Percentiles rank a stretch among this genome's conserved stretches.
These are phyloP conservation scores for Geotrypetes seraphini DNA, from an alignment of 2,797 vertebrate species.

Conservation along the genomic window DNA sequence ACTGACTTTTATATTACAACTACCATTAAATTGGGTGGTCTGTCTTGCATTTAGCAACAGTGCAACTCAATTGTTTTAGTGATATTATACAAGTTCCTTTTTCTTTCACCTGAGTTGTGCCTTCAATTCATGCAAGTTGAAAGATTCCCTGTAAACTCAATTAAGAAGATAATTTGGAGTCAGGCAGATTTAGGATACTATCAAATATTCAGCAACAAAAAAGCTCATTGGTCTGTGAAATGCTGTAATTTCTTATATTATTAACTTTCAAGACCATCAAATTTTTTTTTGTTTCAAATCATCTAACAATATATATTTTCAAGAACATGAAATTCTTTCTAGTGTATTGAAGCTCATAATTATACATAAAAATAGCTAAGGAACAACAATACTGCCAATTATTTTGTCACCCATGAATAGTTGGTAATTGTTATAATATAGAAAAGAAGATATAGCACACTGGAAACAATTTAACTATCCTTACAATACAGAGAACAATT, in stretches of 20 bases:
- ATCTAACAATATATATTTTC: constrained; percentile 25
- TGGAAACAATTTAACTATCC: too few species aligned
- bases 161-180: constrained; percentile 9
- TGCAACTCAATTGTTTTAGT: too few species aligned
- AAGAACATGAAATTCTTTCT: constrained; percentile 39
- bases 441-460: too few species aligned
- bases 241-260: neutral
- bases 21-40: too few species aligned
- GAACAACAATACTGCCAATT: constrained; percentile 30
- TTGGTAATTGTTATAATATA: constrained; percentile 36
- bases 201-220: constrained; percentile 1
- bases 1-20: too few species aligned
- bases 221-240: constrained; percentile 5
- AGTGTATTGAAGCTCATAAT: constrained; percentile 32
- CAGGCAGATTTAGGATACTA: constrained; percentile 7
- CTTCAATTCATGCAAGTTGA: too few species aligned
- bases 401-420: constrained; percentile 40
- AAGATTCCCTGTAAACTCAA: too few species aligned
- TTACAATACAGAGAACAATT: too few species aligned
- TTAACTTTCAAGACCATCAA: constrained; percentile 26
- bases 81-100: too few species aligned
- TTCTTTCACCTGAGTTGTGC: too few species aligned
- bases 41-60: too few species aligned
- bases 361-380: constrained; percentile 44
- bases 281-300: constrained; percentile 26